Base-by-base conservation (phyloP, 2,888 invertebrate species). In the Xanthorhoe designata region DNA sequence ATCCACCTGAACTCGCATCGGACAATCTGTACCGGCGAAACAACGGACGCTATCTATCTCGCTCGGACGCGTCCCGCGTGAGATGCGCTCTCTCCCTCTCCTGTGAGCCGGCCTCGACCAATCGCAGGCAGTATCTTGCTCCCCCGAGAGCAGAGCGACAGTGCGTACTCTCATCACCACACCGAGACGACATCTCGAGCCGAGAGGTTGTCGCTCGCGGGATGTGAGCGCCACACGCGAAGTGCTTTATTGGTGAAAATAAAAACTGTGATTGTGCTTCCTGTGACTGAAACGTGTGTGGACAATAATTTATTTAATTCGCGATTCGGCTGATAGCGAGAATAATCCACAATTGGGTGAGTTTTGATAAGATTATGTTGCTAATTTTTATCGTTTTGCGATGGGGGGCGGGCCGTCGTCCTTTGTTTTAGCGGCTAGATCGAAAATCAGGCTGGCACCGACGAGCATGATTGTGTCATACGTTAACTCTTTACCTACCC, bases 91-190 rank as follows among this genome's bases (percentile, higher is more conserved):
- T 92, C 92, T 93, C 92, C 80, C 84, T 91, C 88, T 83, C 87
- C 81, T 83, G 86, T 75, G 80, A 78, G 81, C 77, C 86, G 86
- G 83, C 90, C 89, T 91, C 92, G 88, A 91, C 92, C 92, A 93
- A 93, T 93, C 87, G 87, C 87, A 88, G 78, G 86, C 88, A 91
- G 91, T 92, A 91, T 92, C 88, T 83, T 92, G 92, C 92, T 92
- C 92, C 92, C 92, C 88, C 92, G 92, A 92, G 92, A 92, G 92
- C 90, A 92, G 86, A 91, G 90, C 92, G 92, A 92, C 92, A 93
- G 90, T 91, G 92, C 91, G 92, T 92, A 85, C 90, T 92, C 92
- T 92, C 92, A 90, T 91, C 92, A 91, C 86, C 88, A 89, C 85
- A 89, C 85, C 84, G 91, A 92, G 92, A 92, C 92, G 87, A 90